Evolutionary conservation across 2,888 invertebrate genomes (phyloP).

Genomic region (Leucophenga montana): DNA sequence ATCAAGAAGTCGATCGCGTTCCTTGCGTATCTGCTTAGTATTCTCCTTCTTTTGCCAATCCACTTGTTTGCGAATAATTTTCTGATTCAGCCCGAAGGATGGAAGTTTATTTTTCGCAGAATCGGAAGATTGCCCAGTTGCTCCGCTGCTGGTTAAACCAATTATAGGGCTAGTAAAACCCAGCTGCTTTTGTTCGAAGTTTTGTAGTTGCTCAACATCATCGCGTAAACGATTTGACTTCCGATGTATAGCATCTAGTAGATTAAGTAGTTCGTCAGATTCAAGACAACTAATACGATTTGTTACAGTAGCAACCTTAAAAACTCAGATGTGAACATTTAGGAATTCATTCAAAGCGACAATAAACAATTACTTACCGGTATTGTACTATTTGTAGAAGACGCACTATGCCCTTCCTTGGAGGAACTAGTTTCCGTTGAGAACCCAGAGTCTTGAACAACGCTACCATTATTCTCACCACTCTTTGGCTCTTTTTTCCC

Average conservation of each 20-base stretch:
- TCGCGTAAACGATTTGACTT: constrained; percentile 82
- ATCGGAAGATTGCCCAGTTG: constrained; percentile 31
- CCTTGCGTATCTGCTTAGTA: constrained; percentile 78
- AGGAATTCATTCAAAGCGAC: neutral
- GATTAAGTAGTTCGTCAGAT: constrained; percentile 87
- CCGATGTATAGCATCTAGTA: constrained; percentile 89
- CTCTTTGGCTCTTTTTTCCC: constrained; percentile 79
- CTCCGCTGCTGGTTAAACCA: constrained; percentile 26
- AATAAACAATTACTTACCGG: constrained; percentile 66
- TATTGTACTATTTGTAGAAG: constrained; percentile 77
- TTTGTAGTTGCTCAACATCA: constrained; percentile 80
- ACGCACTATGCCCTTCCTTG: constrained; percentile 84
- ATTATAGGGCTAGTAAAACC: constrained; percentile 18
- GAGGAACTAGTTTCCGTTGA: constrained; percentile 91
- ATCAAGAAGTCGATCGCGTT: constrained; percentile 83
- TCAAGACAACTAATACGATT: constrained; percentile 72
- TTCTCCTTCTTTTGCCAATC: constrained; percentile 74
- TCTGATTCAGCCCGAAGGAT: constrained; percentile 62
- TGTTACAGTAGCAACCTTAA: constrained; percentile 65
- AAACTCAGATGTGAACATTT: constrained; percentile 15
- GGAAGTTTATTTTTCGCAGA: neutral
- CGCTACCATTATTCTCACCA: constrained; percentile 76
- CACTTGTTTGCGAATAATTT: constrained; percentile 69
- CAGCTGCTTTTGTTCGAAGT: constrained; percentile 66
- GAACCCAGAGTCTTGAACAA: constrained; percentile 89